Evolutionary conservation across 2,797 vertebrate genomes (phyloP).

Genomic region (Alcedo atthis): DNA sequence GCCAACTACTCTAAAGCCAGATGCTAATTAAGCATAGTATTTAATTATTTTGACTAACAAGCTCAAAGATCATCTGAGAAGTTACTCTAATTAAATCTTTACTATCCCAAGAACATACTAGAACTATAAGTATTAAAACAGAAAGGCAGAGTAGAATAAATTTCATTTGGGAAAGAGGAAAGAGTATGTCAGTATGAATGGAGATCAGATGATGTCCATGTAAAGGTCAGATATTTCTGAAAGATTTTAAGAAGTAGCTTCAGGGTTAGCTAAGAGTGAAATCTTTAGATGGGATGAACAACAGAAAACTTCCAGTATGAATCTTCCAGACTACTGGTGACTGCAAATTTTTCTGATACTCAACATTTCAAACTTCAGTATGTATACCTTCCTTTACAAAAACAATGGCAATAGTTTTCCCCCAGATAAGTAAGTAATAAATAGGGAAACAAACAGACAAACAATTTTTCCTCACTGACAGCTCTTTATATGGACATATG

Average conservation of each 20-base stretch:
- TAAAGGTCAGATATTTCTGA: neutral
- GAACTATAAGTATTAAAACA: neutral
- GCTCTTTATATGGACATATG: neutral
- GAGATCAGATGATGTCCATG: neutral
- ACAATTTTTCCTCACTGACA: neutral
- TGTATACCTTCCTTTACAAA: neutral
- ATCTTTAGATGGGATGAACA: neutral
- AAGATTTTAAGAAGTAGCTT: neutral
- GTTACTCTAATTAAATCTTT: neutral
- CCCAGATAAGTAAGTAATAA: neutral
- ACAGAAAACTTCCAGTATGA: neutral
- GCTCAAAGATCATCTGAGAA: neutral
- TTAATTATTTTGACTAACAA: neutral
- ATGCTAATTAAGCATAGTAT: neutral
- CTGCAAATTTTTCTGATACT: neutral
- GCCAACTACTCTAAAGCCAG: neutral
- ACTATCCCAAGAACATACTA: neutral
- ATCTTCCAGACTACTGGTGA: neutral
- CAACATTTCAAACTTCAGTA: neutral
- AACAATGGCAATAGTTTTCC: neutral
- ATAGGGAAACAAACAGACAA: neutral
- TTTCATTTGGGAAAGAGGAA: neutral
- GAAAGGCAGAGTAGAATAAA: neutral
- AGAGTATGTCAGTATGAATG: neutral
- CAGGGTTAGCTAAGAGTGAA: neutral